These are phyloP conservation scores for Cerceris ruficornis DNA, from an alignment of 2,888 invertebrate genomes.

Conservation along the genomic window DNA sequence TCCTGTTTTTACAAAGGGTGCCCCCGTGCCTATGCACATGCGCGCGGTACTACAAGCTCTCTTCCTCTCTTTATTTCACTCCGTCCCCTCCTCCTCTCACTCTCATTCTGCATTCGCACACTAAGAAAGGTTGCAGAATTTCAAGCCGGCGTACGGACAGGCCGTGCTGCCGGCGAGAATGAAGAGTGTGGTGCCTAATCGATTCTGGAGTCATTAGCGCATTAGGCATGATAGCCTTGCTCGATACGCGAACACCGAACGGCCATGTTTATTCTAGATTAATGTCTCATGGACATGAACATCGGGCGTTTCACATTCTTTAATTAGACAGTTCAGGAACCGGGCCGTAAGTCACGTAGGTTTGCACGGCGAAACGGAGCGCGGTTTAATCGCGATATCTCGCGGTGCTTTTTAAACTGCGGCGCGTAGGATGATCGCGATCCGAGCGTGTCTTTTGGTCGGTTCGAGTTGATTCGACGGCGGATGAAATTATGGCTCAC, in stretches of 20 bases:
- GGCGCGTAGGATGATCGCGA: no score
- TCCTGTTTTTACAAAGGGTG: slow-evolving; percentile 18
- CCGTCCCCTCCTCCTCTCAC: neutral
- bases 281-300: slow-evolving; percentile 76
- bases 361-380: slow-evolving; percentile 30
- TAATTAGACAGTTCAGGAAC: slow-evolving; percentile 73
- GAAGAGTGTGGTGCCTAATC: slow-evolving; percentile 72
- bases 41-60: neutral
- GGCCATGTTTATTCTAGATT: slow-evolving; percentile 78
- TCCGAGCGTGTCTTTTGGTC: no score
- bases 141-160: slow-evolving; percentile 5
- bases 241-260: slow-evolving; percentile 56
- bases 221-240: slow-evolving; percentile 73
- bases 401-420: neutral
- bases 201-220: slow-evolving; percentile 78
- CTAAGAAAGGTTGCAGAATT: neutral
- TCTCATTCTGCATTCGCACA: neutral
- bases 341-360: slow-evolving; percentile 34
- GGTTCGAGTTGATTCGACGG: no score
- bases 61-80: neutral
- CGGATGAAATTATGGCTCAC: no score
- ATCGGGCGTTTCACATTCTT: slow-evolving; percentile 71
- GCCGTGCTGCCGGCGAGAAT: slow-evolving; percentile 7
- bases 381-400: slow-evolving; percentile 50
- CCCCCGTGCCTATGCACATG: slow-evolving; percentile 3